A percentile compares a stretch with the other conserved stretches of the same genome.
These are phyloP conservation scores for Numida meleagris DNA, from an alignment of 2,113 vertebrate species.

Conservation along the genomic window DNA sequence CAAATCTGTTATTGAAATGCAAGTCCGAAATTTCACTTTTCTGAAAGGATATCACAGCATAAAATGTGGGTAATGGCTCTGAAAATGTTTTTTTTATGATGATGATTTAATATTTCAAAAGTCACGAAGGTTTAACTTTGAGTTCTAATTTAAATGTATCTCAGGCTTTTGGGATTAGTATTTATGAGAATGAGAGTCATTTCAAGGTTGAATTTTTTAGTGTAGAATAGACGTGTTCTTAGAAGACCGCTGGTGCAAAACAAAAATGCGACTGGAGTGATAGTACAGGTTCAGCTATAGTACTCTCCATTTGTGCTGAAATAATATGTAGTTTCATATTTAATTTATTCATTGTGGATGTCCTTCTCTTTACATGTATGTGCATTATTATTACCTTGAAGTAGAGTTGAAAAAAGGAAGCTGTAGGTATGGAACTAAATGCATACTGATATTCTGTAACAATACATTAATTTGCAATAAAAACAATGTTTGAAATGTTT, in stretches of 20 bases:
- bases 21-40: slow-evolving; percentile 14
- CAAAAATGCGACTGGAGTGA: not conserved
- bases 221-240: not conserved
- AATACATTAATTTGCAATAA: not conserved
- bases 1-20: not conserved
- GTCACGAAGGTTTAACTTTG: slow-evolving; percentile 59
- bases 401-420: not conserved
- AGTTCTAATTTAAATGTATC: slow-evolving; percentile 42
- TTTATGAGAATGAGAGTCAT: slow-evolving; percentile 65
- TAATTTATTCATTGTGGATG: slow-evolving; percentile 14
- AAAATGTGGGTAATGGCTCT: slow-evolving; percentile 38
- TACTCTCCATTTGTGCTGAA: slow-evolving; percentile 14
- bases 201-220: slow-evolving; percentile 21
- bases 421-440: slow-evolving; percentile 14
- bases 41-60: slow-evolving; percentile 3
- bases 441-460: not conserved
- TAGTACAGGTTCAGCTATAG: not conserved
- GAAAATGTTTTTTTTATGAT: slow-evolving; percentile 67
- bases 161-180: slow-evolving; percentile 27
- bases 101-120: slow-evolving; percentile 72
- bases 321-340: not conserved
- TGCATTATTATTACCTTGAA: not conserved
- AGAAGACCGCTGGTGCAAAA: not conserved
- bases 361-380: not conserved
- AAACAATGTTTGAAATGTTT: not conserved